Base-by-base conservation (phyloP, 2,888 invertebrate species). In the Trichopoda pennipes region DNA sequence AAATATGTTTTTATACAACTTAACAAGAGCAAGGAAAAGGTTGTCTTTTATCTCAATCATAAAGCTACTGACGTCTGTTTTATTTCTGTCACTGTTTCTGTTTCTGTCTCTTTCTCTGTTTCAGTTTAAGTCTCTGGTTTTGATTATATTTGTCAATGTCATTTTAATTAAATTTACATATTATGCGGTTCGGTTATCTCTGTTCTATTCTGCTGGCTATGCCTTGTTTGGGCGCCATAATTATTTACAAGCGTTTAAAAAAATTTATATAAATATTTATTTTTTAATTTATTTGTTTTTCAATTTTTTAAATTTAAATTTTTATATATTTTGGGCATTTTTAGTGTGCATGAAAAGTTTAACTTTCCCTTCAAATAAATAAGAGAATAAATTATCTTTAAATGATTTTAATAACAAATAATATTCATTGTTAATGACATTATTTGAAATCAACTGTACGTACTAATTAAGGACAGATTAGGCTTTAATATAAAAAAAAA, bases 151-250 rank as follows among this genome's bases (percentile, higher is more conserved):
- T 81, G 51, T 69, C 69, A 69, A 60, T 80, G 63, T 75, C 74
- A 69, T 81, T 78, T 69, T 66, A 78, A 78, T 78, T 82, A 55
- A 82, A 78, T 69, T 80, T 70, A 66, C 75, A 64, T 63, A n/a
- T 32, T 58, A n/a, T 32, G 35, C 19, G 58, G 19, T 44, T 76
- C 44, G 2, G 19, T 60, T 44, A 38, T n/a, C 42, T 47, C 55
- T 49, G 35, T 58, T 44, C 42, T 2, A 19, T 66, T 47, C 16
- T 23, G 55, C 49, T 28, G 23, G 55, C 14, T 64, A 17, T 23
- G 10, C 21, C 58, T 28, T 75, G 61, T 68, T 55, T 19, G 23
- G 44, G 60, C 49, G 53, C 55, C 72, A 58, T 66, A 53, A 68
- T 47, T 56, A 64, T 76, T 49, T 72, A 60, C 68, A 63, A 12